Percentiles rank a stretch among this genome's conserved stretches.
phyloP scores from a whole-genome alignment of 2,113 vertebrate species.

The Lepus timidus region DNA sequence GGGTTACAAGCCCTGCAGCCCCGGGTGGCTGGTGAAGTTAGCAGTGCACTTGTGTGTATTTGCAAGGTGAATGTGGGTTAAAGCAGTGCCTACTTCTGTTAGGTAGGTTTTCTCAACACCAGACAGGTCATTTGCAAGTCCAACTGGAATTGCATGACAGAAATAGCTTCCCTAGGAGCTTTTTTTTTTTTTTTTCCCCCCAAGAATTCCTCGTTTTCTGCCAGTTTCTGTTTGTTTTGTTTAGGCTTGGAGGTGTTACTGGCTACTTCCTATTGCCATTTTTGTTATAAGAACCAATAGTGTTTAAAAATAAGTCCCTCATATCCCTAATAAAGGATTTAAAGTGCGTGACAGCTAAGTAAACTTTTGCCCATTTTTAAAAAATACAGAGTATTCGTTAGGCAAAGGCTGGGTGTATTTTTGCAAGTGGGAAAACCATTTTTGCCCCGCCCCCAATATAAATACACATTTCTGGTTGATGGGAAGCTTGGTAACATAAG shows the following conservation, averaged over 20 bases:
- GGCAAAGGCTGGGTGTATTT: not conserved
- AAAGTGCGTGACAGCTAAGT: not conserved
- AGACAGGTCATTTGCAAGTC: not conserved
- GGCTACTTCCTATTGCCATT: conserved; percentile 1
- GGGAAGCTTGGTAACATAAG: not conserved
- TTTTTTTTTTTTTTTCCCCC: not conserved
- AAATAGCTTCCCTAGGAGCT: not conserved
- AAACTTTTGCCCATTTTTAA: conserved; percentile 25
- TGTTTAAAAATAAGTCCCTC: conserved; percentile 6
- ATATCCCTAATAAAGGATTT: not conserved
- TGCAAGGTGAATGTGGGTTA: conserved; percentile 56
- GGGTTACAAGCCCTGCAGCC: too few relatives aligned
- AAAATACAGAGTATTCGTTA: not conserved
- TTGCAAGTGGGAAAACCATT: not conserved
- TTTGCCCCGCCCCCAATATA: not conserved
- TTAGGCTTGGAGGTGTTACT: conserved; percentile 27
- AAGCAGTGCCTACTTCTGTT: not conserved
- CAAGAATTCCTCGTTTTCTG: not conserved
- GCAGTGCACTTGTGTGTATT: not conserved
- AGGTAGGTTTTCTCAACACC: not conserved
- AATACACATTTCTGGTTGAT: not conserved
- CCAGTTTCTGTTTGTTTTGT: not conserved
- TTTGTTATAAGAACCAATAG: conserved; percentile 41
- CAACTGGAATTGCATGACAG: not conserved
- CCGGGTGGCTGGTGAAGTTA: too few relatives aligned